These are phyloP conservation scores for Poicephalus meyeri DNA, from an alignment of 2,113 vertebrate species.

Conservation along the genomic window DNA sequence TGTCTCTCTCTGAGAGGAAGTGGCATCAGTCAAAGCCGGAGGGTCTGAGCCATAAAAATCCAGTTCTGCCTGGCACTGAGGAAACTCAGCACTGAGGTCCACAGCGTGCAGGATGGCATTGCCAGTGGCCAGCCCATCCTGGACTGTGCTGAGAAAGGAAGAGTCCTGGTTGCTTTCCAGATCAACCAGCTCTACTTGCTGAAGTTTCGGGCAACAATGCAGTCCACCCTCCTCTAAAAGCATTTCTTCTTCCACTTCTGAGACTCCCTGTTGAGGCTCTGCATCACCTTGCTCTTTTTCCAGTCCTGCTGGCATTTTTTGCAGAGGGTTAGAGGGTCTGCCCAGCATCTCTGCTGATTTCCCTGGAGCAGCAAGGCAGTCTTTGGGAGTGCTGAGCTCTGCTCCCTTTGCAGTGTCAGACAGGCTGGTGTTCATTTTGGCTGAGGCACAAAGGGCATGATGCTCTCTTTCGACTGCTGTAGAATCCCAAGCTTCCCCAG, in stretches of 20 bases:
- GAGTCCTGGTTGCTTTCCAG: not conserved
- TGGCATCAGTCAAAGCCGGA: not conserved
- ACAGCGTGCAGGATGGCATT: not conserved
- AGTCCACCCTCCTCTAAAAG: not conserved
- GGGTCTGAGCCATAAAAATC: not conserved
- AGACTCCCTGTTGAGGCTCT: not conserved
- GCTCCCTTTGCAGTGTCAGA: not conserved
- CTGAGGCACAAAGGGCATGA: not conserved
- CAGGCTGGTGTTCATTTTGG: not conserved
- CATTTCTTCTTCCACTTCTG: not conserved
- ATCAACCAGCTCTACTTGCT: not conserved
- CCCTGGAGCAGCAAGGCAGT: not conserved
- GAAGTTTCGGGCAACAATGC: not conserved
- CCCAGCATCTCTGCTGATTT: conserved; percentile 19
- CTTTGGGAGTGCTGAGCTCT: not conserved
- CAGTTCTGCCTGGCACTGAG: not conserved
- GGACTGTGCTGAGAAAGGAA: not conserved
- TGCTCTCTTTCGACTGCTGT: not conserved
- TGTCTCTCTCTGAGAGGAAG: not conserved
- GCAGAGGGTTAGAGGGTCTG: not conserved
- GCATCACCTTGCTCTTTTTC: not conserved
- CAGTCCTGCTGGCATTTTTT: not conserved
- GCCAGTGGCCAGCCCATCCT: not conserved
- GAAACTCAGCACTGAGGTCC: not conserved
- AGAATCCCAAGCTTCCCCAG: not conserved